phyloP scores from a whole-genome alignment of 1,140 invertebrate genomes.

The Helicoverpa armigera region DNA sequence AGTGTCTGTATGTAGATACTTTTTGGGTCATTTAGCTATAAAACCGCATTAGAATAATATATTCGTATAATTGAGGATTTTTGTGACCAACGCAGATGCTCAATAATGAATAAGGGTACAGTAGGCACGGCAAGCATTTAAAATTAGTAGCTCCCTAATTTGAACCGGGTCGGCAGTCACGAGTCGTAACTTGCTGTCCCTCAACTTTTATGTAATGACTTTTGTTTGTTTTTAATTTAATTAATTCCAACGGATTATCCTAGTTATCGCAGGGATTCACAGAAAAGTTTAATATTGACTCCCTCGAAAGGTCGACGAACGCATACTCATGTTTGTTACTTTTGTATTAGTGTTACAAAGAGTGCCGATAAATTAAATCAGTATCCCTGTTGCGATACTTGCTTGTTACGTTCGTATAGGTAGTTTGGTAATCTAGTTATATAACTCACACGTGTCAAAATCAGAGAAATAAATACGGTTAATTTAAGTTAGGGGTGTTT shows the following conservation, averaged over 20 bases:
- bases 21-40: background rate
- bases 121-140: constrained; percentile 11
- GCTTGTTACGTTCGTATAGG: constrained; percentile 53
- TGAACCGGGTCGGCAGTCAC: constrained; percentile 36
- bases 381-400: constrained; percentile 47
- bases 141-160: constrained; percentile 45
- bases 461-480: constrained; percentile 67
- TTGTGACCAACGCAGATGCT: constrained; percentile 15
- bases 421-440: constrained; percentile 62
- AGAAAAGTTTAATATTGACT: constrained; percentile 67
- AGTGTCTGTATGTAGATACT: background rate
- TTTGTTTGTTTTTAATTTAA: constrained; percentile 80
- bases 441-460: constrained; percentile 68
- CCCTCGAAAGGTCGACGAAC: constrained; percentile 63
- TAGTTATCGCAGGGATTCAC: constrained; percentile 71
- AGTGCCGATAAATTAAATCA: constrained; percentile 57
- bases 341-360: constrained; percentile 47
- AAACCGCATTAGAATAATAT: background rate
- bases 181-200: constrained; percentile 52
- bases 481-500: constrained; percentile 71
- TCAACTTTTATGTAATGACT: constrained; percentile 72
- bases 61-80: background rate
- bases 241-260: constrained; percentile 76
- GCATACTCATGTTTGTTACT: constrained; percentile 55
- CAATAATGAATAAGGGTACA: constrained; percentile 32